Conservation (phyloP, 1,140 invertebrate species). For the Muscidifurax raptorellus region DNA sequence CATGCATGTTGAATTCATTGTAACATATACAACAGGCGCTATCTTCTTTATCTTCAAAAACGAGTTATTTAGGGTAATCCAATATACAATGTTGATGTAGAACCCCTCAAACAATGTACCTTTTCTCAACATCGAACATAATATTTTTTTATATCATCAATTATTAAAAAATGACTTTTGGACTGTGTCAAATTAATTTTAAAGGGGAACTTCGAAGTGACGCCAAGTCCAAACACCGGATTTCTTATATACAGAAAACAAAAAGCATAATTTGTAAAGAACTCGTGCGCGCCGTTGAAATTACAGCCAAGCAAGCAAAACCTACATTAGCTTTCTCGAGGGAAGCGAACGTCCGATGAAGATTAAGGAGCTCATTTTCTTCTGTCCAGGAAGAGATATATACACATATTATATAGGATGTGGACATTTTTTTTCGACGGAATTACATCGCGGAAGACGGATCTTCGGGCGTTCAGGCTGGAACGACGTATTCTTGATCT, state of each 20-base stretch:
- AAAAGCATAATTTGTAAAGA: slow-evolving; percentile 21
- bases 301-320: not conserved
- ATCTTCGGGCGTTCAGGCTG: not conserved
- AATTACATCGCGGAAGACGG: slow-evolving; percentile 9
- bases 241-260: not conserved
- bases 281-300: not conserved
- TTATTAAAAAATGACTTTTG: no score
- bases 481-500: slow-evolving; percentile 31
- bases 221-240: not conserved
- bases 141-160: no score
- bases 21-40: no score
- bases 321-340: not conserved
- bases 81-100: no score
- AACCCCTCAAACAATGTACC: no score
- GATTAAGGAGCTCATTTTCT: slow-evolving; percentile 36
- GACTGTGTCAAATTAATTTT: not conserved
- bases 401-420: not conserved
- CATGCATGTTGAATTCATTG: no score
- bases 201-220: not conserved
- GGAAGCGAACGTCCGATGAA: slow-evolving; percentile 43
- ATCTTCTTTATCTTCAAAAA: no score
- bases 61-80: no score
- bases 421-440: slow-evolving; percentile 6
- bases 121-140: no score
- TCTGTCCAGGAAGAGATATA: slow-evolving; percentile 1